phyloP scores from a whole-genome alignment of 2,113 vertebrate species.

The Pseudopodoces humilis region DNA sequence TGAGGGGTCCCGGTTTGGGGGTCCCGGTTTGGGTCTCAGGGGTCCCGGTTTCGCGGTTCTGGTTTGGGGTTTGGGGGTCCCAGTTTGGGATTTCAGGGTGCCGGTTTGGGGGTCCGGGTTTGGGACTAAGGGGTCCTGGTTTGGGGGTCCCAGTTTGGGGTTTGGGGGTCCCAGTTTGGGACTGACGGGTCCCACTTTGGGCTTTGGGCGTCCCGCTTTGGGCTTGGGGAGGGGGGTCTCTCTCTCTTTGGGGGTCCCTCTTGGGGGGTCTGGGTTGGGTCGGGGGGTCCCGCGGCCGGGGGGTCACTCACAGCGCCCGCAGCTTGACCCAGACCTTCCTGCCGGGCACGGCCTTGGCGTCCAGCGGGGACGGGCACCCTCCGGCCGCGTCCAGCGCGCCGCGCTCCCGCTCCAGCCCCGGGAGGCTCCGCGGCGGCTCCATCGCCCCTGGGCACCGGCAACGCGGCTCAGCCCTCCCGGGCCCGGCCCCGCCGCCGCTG shows the following conservation, averaged over 20 bases:
- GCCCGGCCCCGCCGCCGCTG: neutral
- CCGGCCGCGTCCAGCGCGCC: constrained; percentile 64
- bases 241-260: no score
- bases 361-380: constrained; percentile 72
- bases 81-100: no score
- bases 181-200: neutral
- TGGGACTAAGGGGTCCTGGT: no score
- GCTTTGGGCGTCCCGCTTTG: neutral
- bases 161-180: no score
- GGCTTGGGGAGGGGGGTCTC: no score
- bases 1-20: no score
- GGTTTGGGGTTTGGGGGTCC: no score
- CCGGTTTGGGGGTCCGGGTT: neutral
- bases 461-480: neutral
- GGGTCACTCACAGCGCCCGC: constrained; percentile 73
- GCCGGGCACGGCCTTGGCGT: constrained; percentile 72
- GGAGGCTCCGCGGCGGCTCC: constrained; percentile 50
- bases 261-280: no score
- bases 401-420: constrained; percentile 10
- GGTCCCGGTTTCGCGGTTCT: no score
- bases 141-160: no score
- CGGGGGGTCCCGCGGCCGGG: neutral
- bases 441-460: constrained; percentile 1
- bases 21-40: no score
- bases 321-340: constrained; percentile 81